phyloP scores from a whole-genome alignment of 2,888 invertebrate species.

The Cheilosia variabilis region DNA sequence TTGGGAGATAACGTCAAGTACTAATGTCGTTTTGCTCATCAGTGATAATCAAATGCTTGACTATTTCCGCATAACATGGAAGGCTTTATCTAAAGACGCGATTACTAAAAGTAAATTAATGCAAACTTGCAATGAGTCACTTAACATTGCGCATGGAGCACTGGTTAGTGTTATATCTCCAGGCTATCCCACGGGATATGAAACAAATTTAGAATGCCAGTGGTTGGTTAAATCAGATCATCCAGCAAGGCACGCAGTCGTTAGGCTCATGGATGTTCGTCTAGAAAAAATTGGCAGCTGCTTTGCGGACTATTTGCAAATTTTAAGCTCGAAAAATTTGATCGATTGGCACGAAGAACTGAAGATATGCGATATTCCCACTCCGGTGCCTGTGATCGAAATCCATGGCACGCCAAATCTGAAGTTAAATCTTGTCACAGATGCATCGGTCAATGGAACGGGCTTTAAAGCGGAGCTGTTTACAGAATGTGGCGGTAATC shows the following conservation, averaged over 20 bases:
- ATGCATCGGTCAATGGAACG: conserved; percentile 85
- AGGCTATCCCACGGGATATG: conserved; percentile 90
- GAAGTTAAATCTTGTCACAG: conserved; percentile 88
- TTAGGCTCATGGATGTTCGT: conserved; percentile 85
- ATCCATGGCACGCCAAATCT: conserved; percentile 85
- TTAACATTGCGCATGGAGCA: conserved; percentile 77
- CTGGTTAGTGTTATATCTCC: conserved; percentile 86
- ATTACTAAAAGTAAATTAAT: conserved; percentile 64
- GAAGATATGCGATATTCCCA: conserved; percentile 85
- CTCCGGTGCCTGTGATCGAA: conserved; percentile 77
- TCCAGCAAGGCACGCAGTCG: conserved; percentile 86
- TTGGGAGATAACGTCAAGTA: conserved; percentile 85
- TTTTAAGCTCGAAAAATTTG: conserved; percentile 85
- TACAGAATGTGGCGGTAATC: conserved; percentile 88
- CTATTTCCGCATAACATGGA: conserved; percentile 80
- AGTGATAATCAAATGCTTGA: conserved; percentile 78
- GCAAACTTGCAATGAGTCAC: conserved; percentile 77
- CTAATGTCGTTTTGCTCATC: conserved; percentile 87
- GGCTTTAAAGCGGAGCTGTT: conserved; percentile 88
- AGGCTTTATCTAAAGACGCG: conserved; percentile 76
- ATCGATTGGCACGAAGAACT: conserved; percentile 85
- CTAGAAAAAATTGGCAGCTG: conserved; percentile 86
- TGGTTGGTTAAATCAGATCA: conserved; percentile 88
- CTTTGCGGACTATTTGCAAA: conserved; percentile 86
- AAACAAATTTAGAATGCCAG: conserved; percentile 86